phyloP scores from a whole-genome alignment of 2,888 invertebrate species.

The Apotomis capreana region DNA sequence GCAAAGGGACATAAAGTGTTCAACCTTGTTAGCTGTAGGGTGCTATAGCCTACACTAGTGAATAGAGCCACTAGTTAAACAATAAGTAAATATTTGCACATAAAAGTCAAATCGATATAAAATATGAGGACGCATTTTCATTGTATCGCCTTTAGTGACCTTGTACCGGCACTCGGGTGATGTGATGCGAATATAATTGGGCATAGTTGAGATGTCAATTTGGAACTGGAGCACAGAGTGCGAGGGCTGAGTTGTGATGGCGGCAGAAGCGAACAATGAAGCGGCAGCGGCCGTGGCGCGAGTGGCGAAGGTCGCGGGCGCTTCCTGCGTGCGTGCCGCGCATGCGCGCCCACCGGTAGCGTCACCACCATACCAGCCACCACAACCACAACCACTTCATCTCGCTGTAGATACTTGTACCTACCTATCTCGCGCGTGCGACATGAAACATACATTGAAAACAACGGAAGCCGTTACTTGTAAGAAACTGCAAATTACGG shows the following conservation, averaged over 20 bases:
- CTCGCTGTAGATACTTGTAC: neutral
- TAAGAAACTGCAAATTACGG: conserved; percentile 55
- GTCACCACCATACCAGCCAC: conserved; percentile 28
- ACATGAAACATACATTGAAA: conserved; percentile 17
- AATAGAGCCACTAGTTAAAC: no score
- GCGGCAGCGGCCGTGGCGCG: conserved; percentile 72
- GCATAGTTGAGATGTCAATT: conserved; percentile 27
- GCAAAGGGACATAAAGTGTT: no score
- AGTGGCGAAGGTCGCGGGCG: conserved; percentile 73
- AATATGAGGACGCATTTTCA: neutral
- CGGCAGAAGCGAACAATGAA: conserved; percentile 62
- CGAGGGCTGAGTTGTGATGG: conserved; percentile 31
- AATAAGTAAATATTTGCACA: neutral
- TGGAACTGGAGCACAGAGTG: conserved; percentile 23
- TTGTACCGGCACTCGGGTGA: conserved; percentile 15
- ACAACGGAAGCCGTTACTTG: conserved; percentile 55
- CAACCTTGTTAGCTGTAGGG: no score
- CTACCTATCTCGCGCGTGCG: neutral
- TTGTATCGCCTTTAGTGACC: conserved; percentile 13
- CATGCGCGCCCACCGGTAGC: conserved; percentile 57
- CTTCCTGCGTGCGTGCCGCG: conserved; percentile 82
- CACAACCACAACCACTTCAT: neutral
- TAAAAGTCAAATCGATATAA: neutral
- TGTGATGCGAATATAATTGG: conserved; percentile 30
- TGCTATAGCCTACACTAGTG: no score